Conservation (phyloP, 2,113 vertebrate species). For the Sapayoa aenigma region DNA sequence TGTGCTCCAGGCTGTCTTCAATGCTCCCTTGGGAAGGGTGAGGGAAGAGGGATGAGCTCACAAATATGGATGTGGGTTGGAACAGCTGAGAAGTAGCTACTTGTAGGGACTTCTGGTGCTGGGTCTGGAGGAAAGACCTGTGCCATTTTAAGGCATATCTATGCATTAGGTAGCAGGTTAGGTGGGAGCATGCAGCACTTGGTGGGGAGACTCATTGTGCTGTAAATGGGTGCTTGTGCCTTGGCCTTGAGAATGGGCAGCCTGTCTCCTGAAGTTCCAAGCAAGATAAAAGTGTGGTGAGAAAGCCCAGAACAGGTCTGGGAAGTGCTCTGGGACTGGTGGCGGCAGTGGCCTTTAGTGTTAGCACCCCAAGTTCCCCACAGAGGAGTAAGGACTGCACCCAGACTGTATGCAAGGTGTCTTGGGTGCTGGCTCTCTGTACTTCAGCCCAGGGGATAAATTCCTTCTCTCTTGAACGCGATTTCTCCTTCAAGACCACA, state of each 20-base stretch:
- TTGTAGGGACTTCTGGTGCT: background rate
- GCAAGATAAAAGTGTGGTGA: background rate
- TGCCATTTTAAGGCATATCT: background rate
- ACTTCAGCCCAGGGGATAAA: background rate
- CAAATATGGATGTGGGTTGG: background rate
- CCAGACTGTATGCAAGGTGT: background rate
- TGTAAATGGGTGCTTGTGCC: background rate
- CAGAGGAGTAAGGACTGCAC: background rate
- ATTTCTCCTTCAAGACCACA: background rate
- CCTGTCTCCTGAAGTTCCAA: background rate
- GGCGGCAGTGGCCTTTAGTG: background rate
- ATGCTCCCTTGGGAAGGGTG: background rate
- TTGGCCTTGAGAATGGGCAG: background rate
- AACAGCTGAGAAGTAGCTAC: background rate
- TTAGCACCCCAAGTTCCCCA: background rate
- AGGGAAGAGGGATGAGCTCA: background rate
- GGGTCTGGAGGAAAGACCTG: background rate
- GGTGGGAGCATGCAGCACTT: background rate
- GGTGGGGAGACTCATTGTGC: background rate
- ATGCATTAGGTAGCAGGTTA: background rate
- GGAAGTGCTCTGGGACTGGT: rapidly evolving
- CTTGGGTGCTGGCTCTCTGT: background rate
- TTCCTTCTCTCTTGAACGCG: background rate
- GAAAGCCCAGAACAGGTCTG: background rate
- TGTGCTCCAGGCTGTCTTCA: background rate